Evolutionary conservation across 2,797 vertebrate genomes (phyloP).

Genomic region (Anas acuta): DNA sequence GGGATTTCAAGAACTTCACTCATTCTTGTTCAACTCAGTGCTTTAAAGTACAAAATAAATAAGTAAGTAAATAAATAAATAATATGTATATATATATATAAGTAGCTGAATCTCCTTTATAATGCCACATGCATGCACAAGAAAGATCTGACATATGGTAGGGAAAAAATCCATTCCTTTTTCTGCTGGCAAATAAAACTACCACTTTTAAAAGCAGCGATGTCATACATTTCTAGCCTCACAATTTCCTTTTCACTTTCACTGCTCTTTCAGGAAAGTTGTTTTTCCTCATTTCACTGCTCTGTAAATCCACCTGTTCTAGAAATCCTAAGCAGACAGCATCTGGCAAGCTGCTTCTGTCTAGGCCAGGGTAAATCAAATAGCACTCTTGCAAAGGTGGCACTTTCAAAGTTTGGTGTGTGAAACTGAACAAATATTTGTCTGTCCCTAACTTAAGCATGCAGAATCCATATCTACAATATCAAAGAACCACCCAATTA

Average conservation of each 20-base stretch:
- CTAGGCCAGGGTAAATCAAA: not conserved
- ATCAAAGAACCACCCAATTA: not conserved
- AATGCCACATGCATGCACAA: not conserved
- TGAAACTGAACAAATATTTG: slow-evolving; percentile 18
- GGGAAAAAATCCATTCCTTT: not conserved
- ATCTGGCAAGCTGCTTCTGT: not conserved
- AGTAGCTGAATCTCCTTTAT: not conserved
- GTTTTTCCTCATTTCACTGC: not conserved
- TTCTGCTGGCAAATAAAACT: not conserved
- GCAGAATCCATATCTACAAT: not conserved
- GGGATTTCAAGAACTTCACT: not conserved
- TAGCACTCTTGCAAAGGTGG: not conserved
- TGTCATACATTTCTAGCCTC: not conserved
- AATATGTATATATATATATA: not conserved
- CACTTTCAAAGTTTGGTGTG: not conserved
- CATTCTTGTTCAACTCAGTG: not conserved
- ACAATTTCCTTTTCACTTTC: slow-evolving; percentile 33
- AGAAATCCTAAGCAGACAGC: not conserved
- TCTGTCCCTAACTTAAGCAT: not conserved
- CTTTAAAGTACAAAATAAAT: not conserved
- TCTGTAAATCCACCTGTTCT: not conserved
- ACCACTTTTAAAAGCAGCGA: not conserved
- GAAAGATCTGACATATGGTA: not conserved
- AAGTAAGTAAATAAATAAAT: too few relatives aligned
- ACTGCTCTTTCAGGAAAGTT: not conserved